Evolutionary conservation across 1,140 invertebrate genomes (phyloP).

Genomic region (Drosophila ercepeae): DNA sequence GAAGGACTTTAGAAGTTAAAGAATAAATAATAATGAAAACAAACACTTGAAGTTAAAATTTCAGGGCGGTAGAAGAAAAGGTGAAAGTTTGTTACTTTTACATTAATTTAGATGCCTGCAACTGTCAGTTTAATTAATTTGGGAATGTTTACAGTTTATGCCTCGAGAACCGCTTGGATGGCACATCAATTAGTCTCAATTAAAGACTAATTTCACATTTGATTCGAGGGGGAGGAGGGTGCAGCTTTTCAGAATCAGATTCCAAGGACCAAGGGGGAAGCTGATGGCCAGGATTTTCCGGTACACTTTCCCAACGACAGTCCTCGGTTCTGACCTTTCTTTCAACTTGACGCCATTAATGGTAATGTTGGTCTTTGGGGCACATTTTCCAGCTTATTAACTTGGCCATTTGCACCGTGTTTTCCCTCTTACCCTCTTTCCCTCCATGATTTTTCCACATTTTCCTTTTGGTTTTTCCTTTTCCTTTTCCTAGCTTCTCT

Average conservation of each 20-base stretch:
- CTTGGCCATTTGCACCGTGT: conserved; percentile 48
- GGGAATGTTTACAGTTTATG: conserved; percentile 48
- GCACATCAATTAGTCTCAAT: conserved; percentile 39
- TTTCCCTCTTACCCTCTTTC: background rate
- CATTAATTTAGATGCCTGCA: conserved; percentile 35
- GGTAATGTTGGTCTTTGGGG: conserved; percentile 56
- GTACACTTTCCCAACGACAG: too few relatives aligned
- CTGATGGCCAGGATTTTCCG: background rate
- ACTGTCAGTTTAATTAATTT: conserved; percentile 49
- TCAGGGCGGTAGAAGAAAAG: background rate
- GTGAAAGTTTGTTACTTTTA: background rate
- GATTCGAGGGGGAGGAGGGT: conserved; percentile 9
- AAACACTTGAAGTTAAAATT: too few relatives aligned
- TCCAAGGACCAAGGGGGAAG: background rate
- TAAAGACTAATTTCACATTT: conserved; percentile 18
- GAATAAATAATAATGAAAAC: too few relatives aligned
- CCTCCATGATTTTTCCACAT: background rate
- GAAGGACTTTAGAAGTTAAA: too few relatives aligned
- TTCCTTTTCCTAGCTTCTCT: background rate
- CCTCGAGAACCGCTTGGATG: background rate
- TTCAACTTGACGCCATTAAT: conserved; percentile 56
- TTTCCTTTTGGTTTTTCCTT: background rate
- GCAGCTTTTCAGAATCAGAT: background rate
- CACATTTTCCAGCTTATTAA: conserved; percentile 75
- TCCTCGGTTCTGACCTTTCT: conserved; percentile 19